These are phyloP conservation scores for Lagenorhynchus albirostris DNA, from an alignment of 2,113 vertebrate genomes.

Conservation along the genomic window DNA sequence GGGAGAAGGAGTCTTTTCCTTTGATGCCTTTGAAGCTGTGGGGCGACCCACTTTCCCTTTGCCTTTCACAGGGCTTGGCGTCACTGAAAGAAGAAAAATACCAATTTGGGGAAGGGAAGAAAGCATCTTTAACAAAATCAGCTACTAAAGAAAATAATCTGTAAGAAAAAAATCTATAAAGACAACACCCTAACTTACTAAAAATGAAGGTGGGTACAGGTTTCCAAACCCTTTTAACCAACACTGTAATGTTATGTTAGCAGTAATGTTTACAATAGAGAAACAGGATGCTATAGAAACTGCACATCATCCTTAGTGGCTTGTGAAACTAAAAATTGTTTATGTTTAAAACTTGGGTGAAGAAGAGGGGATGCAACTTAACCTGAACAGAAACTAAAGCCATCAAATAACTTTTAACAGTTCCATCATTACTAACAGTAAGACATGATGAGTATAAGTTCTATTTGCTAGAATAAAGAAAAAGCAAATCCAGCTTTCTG, in stretches of 20 bases:
- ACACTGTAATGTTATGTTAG: not conserved
- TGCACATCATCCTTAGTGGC: not conserved
- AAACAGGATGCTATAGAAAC: not conserved
- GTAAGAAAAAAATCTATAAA: not conserved
- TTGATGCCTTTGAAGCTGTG: slow-evolving; percentile 91
- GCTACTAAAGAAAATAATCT: not conserved
- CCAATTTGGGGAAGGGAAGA: not conserved
- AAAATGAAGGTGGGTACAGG: not conserved
- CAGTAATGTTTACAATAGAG: not conserved
- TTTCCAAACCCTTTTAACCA: not conserved
- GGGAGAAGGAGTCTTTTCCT: slow-evolving; percentile 97
- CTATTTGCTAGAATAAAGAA: not conserved
- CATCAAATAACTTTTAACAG: not conserved
- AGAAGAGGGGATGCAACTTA: not conserved
- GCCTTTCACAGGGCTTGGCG: slow-evolving; percentile 97
- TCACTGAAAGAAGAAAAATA: slow-evolving; percentile 84
- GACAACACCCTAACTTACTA: not conserved
- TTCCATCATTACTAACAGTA: not conserved
- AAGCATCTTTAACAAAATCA: slow-evolving; percentile 23
- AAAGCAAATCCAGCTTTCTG: not conserved
- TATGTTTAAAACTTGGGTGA: slow-evolving; percentile 9
- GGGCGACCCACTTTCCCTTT: slow-evolving; percentile 97
- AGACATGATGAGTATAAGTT: not conserved
- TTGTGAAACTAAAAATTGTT: not conserved
- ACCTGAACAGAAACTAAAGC: not conserved